These are phyloP conservation scores for Oenanthe melanoleuca DNA, from an alignment of 2,113 vertebrate genomes.

Conservation along the genomic window DNA sequence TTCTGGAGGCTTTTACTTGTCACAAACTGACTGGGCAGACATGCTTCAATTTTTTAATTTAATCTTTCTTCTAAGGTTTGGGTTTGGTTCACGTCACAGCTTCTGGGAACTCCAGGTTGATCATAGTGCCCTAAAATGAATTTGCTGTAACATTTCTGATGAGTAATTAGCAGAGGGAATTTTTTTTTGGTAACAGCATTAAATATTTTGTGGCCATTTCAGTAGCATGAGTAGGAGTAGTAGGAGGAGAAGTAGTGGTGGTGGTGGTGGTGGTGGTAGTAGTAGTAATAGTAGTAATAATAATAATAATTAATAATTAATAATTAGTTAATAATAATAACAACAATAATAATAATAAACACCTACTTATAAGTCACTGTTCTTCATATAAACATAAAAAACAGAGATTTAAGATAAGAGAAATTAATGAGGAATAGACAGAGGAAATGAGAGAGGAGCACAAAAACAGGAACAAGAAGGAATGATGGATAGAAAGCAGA, in stretches of 20 bases:
- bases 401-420: not conserved
- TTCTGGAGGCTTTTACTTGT: not conserved
- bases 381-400: not conserved
- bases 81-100: not conserved
- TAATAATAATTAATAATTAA: not conserved
- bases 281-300: not conserved
- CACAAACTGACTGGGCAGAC: not conserved
- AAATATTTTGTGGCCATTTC: not conserved
- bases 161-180: not conserved
- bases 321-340: not conserved
- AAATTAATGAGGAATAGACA: not conserved
- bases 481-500: not conserved
- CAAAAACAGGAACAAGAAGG: not conserved
- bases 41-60: not conserved
- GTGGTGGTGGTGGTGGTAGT: too few relatives aligned
- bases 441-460: not conserved
- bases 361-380: not conserved
- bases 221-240: not conserved
- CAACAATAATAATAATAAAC: accelerated
- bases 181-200: not conserved
- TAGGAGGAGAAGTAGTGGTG: not conserved
- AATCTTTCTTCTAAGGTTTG: not conserved
- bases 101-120: not conserved
- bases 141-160: not conserved
- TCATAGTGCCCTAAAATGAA: not conserved